Percentiles rank a stretch among this genome's conserved stretches.
Evolutionary conservation across 2,797 vertebrate species (phyloP).

Genomic region (Varecia variegata): DNA sequence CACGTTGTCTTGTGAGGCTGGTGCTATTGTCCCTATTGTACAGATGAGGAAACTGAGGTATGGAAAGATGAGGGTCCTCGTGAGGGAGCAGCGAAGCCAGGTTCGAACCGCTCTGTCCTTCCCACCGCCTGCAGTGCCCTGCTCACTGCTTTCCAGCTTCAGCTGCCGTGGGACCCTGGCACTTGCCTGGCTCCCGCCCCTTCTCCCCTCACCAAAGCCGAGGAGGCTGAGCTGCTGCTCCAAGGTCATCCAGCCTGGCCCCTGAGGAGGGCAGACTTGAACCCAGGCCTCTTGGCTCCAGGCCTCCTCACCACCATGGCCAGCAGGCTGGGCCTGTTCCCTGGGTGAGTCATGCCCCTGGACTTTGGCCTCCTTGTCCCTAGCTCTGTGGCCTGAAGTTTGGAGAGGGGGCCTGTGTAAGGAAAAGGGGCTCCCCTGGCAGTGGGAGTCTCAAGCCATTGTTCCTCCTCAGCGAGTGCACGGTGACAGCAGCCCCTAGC

Average conservation of each 20-base stretch:
- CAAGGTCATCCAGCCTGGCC: constrained; percentile 58
- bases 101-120: neutral
- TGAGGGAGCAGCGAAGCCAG: neutral
- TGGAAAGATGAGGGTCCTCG: neutral
- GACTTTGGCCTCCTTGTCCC: constrained; percentile 73
- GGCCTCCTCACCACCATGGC: constrained; percentile 58
- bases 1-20: neutral
- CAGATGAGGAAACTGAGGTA: neutral
- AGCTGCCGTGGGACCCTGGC: neutral
- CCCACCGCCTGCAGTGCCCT: fast-evolving
- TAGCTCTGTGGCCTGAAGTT: constrained; percentile 67
- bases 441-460: neutral
- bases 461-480: neutral
- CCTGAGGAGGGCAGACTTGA: constrained; percentile 70
- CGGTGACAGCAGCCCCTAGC: neutral
- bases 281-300: constrained; percentile 72
- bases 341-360: constrained; percentile 75
- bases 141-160: neutral
- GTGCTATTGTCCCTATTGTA: neutral
- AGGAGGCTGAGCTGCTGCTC: constrained; percentile 24
- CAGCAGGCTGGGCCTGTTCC: constrained; percentile 73
- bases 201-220: constrained; percentile 10
- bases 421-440: neutral
- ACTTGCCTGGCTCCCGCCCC: neutral
- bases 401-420: constrained; percentile 53